Evolutionary conservation across 1,140 invertebrate genomes (phyloP).

Genomic region (Hyles vespertilio): DNA sequence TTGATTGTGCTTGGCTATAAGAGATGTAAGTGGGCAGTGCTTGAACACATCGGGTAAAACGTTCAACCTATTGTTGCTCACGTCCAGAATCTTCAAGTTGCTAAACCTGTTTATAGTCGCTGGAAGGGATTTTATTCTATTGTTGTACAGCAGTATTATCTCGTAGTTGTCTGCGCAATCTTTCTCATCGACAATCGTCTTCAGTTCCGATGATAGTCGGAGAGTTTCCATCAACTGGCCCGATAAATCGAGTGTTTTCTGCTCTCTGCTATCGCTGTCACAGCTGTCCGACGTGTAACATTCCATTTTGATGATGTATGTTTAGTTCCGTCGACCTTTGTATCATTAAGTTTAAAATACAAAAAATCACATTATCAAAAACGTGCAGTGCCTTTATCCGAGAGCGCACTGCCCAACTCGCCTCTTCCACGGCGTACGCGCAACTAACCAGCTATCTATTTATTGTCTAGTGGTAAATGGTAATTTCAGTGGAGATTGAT

Average conservation of each 20-base stretch:
- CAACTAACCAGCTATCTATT: slow-evolving; percentile 37
- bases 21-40: slow-evolving; percentile 81
- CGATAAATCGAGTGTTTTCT: slow-evolving; percentile 83
- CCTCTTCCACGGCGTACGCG: slow-evolving; percentile 40
- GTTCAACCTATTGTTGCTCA: slow-evolving; percentile 91
- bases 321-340: slow-evolving; percentile 11
- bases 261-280: slow-evolving; percentile 81
- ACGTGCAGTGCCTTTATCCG: slow-evolving; percentile 5
- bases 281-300: slow-evolving; percentile 88
- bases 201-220: slow-evolving; percentile 77
- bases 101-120: slow-evolving; percentile 78
- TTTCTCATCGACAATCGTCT: slow-evolving; percentile 75
- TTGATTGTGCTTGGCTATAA: slow-evolving; percentile 93
- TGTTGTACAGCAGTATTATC: slow-evolving; percentile 83
- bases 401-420: slow-evolving; percentile 20
- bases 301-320: slow-evolving; percentile 75
- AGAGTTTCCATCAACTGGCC: slow-evolving; percentile 79
- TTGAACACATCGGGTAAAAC: slow-evolving; percentile 85
- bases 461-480: too few relatives aligned
- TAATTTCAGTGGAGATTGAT: too few relatives aligned
- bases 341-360: slow-evolving; percentile 14
- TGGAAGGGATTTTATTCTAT: slow-evolving; percentile 77
- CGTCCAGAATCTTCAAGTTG: slow-evolving; percentile 85
- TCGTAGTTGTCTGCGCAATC: slow-evolving; percentile 79
- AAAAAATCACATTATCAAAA: slow-evolving; percentile 29